Base-by-base conservation (phyloP, 2,888 invertebrate genomes). In the Macrophya alboannulata region DNA sequence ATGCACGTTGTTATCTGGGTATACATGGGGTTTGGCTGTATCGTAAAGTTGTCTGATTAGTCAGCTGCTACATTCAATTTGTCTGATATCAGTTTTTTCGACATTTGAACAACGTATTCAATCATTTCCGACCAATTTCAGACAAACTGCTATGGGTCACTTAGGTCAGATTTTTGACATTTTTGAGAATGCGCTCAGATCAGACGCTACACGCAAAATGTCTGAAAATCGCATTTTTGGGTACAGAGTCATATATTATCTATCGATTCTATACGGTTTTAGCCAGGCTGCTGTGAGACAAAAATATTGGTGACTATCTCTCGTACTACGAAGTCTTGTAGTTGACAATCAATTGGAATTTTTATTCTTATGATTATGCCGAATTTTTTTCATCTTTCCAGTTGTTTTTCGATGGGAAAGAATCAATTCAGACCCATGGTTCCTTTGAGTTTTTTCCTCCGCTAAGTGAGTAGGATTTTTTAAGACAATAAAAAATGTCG, bases 21-120 rank as follows among this genome's bases (percentile, higher is more conserved):
- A 74, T 74, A 10, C 2, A 74, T 74, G 74, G 43, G n/a, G 74
- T 74, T 74, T 21, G 3, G 17, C 9, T 74, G 1, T n/a, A 55
- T 77, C 55, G 77, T 51, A 77, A 51, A 77, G 51, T 77, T 77
- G 77, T 77, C 77, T 25, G 51, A 77, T 77, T n/a, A n/a, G n/a
- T n/a, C n/a, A n/a, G n/a, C n/a, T n/a, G n/a, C 77, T 77, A 77
- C 55, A 77, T 51, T 77, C 31, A 77, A 51, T 77, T 77, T 77
- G 51, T 77, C 55, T 51, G 77, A 76, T 71, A 71, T 71, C 31
- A 71, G 45, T 77, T 77, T 51, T 51, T 77, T 77, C n/a, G 51
- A 77, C 55, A 76, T 76, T n/a, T 76, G 55, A 51, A 51, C 51
- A 77, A 51, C 77, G 77, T 77, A 51, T 77, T 77, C 51, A 51